A percentile compares a stretch with the other conserved stretches of the same genome.
Conservation (phyloP, 2,113 vertebrate genomes). For the Falcunculus frontatus region DNA sequence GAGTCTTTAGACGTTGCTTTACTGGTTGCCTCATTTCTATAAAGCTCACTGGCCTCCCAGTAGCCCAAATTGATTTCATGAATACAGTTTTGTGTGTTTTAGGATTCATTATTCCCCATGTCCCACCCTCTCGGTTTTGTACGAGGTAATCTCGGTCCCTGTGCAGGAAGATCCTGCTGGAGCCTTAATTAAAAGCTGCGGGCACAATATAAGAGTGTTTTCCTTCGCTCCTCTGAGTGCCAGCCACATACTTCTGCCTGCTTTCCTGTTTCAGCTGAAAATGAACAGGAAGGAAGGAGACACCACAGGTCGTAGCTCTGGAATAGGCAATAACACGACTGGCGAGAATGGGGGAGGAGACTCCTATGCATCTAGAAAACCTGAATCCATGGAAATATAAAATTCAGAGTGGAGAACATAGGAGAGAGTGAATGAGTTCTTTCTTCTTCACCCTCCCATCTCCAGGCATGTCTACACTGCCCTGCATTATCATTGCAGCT, state of each 20-base stretch:
- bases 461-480: not conserved
- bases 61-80: not conserved
- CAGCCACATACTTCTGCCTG: not conserved
- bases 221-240: not conserved
- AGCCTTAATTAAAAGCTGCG: conserved; percentile 21
- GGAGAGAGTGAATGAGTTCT: not conserved
- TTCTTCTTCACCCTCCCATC: not conserved
- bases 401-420: not conserved
- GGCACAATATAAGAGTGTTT: not conserved
- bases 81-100: not conserved
- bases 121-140: not conserved
- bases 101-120: not conserved
- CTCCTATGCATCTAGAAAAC: not conserved
- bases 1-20: not conserved
- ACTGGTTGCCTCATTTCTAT: not conserved
- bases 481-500: not conserved
- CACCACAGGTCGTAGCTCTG: not conserved
- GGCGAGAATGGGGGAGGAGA: not conserved
- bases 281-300: not conserved
- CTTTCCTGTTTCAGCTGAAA: not conserved
- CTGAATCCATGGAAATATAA: not conserved
- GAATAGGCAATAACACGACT: not conserved
- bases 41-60: conserved; percentile 1
- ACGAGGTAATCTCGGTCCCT: not conserved
- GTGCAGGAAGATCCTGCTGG: not conserved